Evolutionary conservation across 2,113 vertebrate species (phyloP).

Genomic region (Xyrauchen texanus): DNA sequence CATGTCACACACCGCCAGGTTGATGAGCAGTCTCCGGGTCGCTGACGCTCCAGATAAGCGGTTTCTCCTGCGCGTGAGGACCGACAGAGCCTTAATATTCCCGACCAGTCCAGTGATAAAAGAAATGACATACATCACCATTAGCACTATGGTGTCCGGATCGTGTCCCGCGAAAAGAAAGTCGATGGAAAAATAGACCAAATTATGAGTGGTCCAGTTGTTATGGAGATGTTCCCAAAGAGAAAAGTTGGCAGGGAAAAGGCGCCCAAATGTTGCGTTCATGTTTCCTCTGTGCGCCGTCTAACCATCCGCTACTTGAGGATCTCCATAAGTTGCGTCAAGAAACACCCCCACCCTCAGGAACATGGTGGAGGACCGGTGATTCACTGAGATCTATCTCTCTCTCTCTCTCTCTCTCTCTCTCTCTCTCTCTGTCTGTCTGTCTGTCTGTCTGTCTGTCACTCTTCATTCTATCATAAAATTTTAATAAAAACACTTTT

Average conservation of each 20-base stretch:
- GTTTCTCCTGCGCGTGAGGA: slow-evolving; percentile 61
- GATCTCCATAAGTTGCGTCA: not conserved
- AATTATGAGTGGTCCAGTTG: slow-evolving; percentile 53
- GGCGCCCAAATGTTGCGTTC: slow-evolving; percentile 62
- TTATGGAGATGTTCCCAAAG: slow-evolving; percentile 43
- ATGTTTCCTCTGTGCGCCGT: slow-evolving; percentile 46
- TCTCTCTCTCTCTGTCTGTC: too few species aligned
- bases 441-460: too few species aligned
- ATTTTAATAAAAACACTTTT: too few species aligned
- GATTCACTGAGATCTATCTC: not conserved
- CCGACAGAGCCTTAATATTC: slow-evolving; percentile 68
- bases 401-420: too few species aligned
- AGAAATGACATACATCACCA: slow-evolving; percentile 67
- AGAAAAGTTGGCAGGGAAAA: slow-evolving; percentile 60
- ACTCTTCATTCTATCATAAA: too few species aligned
- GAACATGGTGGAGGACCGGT: not conserved
- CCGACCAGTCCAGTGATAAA: slow-evolving; percentile 66
- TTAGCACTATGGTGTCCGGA: slow-evolving; percentile 65
- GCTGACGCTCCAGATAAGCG: slow-evolving; percentile 60
- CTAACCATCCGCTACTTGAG: slow-evolving; percentile 10
- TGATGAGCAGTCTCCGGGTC: slow-evolving; percentile 67
- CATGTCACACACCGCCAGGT: slow-evolving; percentile 72
- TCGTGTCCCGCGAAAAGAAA: slow-evolving; percentile 68
- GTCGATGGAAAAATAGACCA: slow-evolving; percentile 56
- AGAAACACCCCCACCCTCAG: slow-evolving; percentile 3